Conservation (phyloP, 1,140 invertebrate species). For the Sinonovacula constricta region DNA sequence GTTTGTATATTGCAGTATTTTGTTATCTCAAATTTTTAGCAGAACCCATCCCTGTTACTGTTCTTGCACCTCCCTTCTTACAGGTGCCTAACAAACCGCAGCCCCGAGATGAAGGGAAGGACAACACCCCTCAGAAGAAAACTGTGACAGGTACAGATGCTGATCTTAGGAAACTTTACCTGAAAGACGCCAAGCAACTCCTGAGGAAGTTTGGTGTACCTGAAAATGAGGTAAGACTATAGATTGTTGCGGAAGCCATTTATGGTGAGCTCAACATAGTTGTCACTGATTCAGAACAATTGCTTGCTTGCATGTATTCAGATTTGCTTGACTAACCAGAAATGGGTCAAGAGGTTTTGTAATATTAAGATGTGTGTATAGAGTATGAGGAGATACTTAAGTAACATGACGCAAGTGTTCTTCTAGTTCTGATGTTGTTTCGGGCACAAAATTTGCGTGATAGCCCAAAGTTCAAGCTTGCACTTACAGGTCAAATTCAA, state of each 20-base stretch:
- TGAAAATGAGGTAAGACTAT: slow-evolving; percentile 96
- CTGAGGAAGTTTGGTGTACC: slow-evolving; percentile 97
- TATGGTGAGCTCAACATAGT: too few species aligned
- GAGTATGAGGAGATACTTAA: not conserved
- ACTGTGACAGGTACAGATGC: slow-evolving; percentile 99
- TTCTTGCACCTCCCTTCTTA: too few species aligned
- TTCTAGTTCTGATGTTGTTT: too few species aligned
- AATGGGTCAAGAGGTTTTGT: too few species aligned
- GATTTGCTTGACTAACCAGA: too few species aligned
- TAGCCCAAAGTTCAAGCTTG: too few species aligned
- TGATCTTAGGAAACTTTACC: slow-evolving; percentile 94
- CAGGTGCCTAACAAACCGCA: slow-evolving; percentile 91
- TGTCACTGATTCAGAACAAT: not conserved
- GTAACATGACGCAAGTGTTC: not conserved
- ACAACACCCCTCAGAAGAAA: slow-evolving; percentile 88
- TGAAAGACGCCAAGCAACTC: slow-evolving; percentile 98
- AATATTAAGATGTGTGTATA: not conserved
- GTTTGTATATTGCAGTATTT: too few species aligned
- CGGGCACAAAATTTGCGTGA: too few species aligned
- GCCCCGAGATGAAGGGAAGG: slow-evolving; percentile 76
- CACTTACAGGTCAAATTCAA: too few species aligned
- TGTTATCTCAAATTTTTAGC: too few species aligned
- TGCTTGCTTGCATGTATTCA: not conserved
- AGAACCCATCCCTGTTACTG: too few species aligned
- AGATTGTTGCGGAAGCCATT: too few species aligned